These are phyloP conservation scores for cat (Felis catus) DNA, from an alignment of 2,113 vertebrate genomes.

Conservation along the genomic window DNA sequence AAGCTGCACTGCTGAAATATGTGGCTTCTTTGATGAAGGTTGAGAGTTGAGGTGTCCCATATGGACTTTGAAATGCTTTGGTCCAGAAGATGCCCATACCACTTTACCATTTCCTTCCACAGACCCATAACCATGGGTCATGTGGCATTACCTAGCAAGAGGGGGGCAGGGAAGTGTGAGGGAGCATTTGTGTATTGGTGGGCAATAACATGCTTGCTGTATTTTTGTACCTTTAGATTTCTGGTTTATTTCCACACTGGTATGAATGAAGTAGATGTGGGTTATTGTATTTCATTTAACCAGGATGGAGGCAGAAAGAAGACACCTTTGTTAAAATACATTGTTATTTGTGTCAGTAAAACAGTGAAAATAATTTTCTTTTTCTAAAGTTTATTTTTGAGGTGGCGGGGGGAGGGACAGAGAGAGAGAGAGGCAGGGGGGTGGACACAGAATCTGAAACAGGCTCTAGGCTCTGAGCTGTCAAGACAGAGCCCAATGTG, in stretches of 20 bases:
- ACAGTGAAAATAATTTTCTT: background rate
- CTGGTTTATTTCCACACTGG: background rate
- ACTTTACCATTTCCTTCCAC: background rate
- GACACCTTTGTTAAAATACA: background rate
- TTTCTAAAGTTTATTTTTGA: no score
- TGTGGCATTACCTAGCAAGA: background rate
- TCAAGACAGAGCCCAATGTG: no score
- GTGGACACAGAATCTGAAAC: no score
- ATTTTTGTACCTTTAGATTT: conserved; percentile 7
- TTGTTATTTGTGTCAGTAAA: background rate
- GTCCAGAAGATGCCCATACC: background rate
- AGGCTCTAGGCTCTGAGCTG: no score
- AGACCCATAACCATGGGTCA: background rate
- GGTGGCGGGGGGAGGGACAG: fast-evolving
- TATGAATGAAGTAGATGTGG: background rate
- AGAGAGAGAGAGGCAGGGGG: no score
- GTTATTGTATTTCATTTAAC: background rate
- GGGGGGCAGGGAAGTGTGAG: background rate
- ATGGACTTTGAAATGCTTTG: background rate
- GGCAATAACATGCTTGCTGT: background rate
- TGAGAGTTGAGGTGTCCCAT: background rate
- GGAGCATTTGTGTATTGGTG: fast-evolving
- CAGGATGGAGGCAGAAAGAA: background rate
- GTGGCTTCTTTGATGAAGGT: background rate
- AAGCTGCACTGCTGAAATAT: background rate